Evolutionary conservation across 2,113 vertebrate species (phyloP), one percentile per base, ranked within the genome.

Genomic region (Rafetus swinhoei): DNA sequence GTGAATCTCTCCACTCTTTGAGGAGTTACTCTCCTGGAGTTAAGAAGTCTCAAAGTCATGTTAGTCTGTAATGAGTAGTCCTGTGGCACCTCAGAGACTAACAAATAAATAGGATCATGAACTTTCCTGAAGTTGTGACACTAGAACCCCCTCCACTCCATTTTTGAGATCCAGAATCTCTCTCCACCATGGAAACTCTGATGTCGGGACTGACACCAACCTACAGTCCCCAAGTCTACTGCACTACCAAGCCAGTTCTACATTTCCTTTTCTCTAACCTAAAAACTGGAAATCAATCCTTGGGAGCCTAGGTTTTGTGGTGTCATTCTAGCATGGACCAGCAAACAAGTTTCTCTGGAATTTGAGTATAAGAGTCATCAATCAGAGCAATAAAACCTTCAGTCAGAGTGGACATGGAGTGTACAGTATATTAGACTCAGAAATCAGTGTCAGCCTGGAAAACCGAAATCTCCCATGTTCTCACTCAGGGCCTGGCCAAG

Each of bases 201-300:
- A 35, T 94, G 95, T 91, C 93, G 91, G 95, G 94, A 90, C 88
- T 93, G 91, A 93, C 53, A 87, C 72, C 35, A 94, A 32, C 93
- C 80, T 50, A 2, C 59, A 85, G 25, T 1, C 0, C 50, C 84
- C 88, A 90, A 84, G 56, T 79, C n/a, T 74, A 92, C 2, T 25
- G 52, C 39, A 91, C 32, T 56, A 1, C 79, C 88, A 72, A 86
- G 76, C 39, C 93, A 81, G 93, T 95, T 97, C 96, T 92, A 89
- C 93, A 97, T 97, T 97, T 95, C 92, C 91, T 97, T 89, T 81
- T 93, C 81, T 93, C 90, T 91, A 97, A 95, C 90, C 86, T 93
- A 93, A 95, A 93, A 60, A 29, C 81, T 76, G 90, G 94, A 95
- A 95, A 95, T 89, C 93, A 97, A 97, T 93, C 91, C 90, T 88